Conservation (phyloP, 2,888 invertebrate genomes). For the Phoenoteleia sp. region DNA sequence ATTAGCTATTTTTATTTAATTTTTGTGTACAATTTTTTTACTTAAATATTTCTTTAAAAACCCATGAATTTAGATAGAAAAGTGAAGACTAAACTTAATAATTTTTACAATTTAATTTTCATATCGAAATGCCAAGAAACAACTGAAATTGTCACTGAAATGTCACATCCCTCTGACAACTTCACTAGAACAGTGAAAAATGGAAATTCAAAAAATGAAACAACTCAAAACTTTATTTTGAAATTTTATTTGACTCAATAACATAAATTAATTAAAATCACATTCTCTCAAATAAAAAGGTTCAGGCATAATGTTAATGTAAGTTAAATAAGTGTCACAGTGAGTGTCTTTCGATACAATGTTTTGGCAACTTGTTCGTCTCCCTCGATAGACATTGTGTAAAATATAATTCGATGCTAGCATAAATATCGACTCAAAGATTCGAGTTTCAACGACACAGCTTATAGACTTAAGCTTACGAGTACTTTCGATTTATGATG, state of each 20-base stretch:
- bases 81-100: constrained; percentile 16
- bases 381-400: constrained; percentile 56
- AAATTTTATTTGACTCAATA: constrained; percentile 63
- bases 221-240: constrained; percentile 10
- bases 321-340: constrained; percentile 72
- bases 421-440: constrained; percentile 62
- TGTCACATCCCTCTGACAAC: not conserved
- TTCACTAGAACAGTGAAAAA: too few relatives aligned
- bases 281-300: constrained; percentile 69
- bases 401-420: constrained; percentile 70
- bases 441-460: constrained; percentile 56
- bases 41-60: constrained; percentile 4
- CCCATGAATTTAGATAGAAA: constrained; percentile 23
- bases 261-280: constrained; percentile 72
- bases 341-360: constrained; percentile 59
- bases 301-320: constrained; percentile 65
- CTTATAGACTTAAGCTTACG: constrained; percentile 60
- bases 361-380: constrained; percentile 69
- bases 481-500: constrained; percentile 56
- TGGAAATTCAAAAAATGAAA: too few relatives aligned
- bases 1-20: constrained; percentile 25
- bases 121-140: constrained; percentile 22
- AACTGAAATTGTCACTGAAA: constrained; percentile 24
- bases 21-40: constrained; percentile 7
- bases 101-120: not conserved